Evolutionary conservation across 2,888 invertebrate genomes (phyloP).

Genomic region (Capitulum mitella): DNA sequence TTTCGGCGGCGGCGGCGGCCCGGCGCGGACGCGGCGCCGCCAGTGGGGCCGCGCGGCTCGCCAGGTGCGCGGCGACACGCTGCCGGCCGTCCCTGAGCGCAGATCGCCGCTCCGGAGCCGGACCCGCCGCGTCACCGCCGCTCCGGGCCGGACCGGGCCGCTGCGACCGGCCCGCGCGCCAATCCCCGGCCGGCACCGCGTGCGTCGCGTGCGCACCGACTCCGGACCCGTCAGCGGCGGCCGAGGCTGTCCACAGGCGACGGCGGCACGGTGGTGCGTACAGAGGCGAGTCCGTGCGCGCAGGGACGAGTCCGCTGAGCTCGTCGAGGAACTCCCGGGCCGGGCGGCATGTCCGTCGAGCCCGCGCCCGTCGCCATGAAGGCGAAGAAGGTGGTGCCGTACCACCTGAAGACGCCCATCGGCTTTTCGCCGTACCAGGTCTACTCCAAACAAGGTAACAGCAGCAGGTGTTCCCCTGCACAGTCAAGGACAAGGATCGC

Average conservation of each 20-base stretch:
- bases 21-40: not conserved
- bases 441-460: slow-evolving; percentile 23
- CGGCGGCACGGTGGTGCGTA: no score
- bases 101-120: not conserved
- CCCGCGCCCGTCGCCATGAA: slow-evolving; percentile 14
- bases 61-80: not conserved
- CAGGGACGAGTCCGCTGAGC: not conserved
- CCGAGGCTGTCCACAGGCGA: no score
- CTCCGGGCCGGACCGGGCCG: not conserved
- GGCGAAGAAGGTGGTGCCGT: slow-evolving; percentile 9
- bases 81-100: not conserved
- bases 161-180: not conserved
- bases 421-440: slow-evolving; percentile 20
- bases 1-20: not conserved
- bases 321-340: no score
- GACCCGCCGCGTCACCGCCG: not conserved
- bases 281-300: no score
- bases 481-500: no score
- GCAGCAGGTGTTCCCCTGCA: no score
- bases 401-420: slow-evolving; percentile 3
- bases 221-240: no score
- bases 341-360: slow-evolving; percentile 6
- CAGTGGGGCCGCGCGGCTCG: no score
- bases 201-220: no score
- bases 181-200: no score